Evolutionary conservation across 2,113 vertebrate genomes (phyloP), one percentile per base, ranked within the genome.

Genomic region (Laticauda laticaudata): DNA sequence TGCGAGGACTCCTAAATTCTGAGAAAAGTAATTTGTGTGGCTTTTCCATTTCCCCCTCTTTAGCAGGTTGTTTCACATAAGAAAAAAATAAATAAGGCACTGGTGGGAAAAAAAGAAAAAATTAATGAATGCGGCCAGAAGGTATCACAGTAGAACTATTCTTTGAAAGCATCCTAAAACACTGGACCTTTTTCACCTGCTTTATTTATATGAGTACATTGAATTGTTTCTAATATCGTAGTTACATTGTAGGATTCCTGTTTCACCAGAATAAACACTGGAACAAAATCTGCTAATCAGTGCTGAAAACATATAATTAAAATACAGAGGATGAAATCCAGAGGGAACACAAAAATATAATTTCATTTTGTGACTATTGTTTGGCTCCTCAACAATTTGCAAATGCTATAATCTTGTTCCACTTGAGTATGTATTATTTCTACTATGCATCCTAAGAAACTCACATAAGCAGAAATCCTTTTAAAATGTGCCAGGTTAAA

Each of bases 301-400:
- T 95, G 94, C 89, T 94, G 96, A 94, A 97, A 95, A 95, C 94
- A 94, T 93, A 90, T 94, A 96, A 96, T 96, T 94, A 95, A 96
- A 92, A 95, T 45, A 93, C 95, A 94, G 95, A 59, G 95, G 94
- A 95, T 87, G 94, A 96, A 93, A 23, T 91, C 26, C 23, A 87
- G 85, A 92, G 75, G 94, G 75, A 96, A 96, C 95, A 95, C 45
- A 91, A 94, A 97, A 92, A 91, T 86, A 88, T 94, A 90, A 93
- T 93, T 92, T 94, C 91, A 93, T 94, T 95, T 86, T 95, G 90
- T 23, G 26, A 88, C 92, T 90, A 93, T 88, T 95, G 91, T 93
- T 88, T 93, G 91, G 92, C 93, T 94, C 91, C 64, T 91, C 53
- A 94, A 94, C 95, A 87, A 89, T 94, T 86, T 92, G 45, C 92